Percentiles rank a stretch among this genome's conserved stretches.
phyloP scores from a whole-genome alignment of 2,113 vertebrate species.

The Oreochromis spilurus region DNA sequence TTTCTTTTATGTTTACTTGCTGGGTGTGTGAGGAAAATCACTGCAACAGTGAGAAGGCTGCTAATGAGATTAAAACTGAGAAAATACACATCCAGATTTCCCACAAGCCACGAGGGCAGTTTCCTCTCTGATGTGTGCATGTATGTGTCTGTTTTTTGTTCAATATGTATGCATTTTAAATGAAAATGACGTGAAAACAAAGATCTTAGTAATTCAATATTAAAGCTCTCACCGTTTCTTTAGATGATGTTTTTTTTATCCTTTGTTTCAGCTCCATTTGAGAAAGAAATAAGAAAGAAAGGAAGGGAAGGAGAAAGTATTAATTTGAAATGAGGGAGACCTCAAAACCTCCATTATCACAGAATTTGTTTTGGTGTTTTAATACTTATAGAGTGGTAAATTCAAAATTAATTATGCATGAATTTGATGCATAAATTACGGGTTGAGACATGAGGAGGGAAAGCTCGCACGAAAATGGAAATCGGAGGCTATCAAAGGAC shows the following conservation, averaged over 20 bases:
- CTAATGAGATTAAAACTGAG: background rate
- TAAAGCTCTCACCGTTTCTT: background rate
- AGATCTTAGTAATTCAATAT: background rate
- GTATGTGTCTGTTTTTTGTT: background rate
- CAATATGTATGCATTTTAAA: background rate
- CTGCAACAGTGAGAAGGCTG: background rate
- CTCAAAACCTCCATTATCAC: constrained; percentile 68
- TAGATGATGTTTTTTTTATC: background rate
- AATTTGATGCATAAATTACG: constrained; percentile 77
- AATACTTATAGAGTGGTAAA: constrained; percentile 74
- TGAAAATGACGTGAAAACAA: background rate
- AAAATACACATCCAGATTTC: background rate
- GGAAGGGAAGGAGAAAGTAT: constrained; percentile 1
- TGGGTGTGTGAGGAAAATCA: background rate
- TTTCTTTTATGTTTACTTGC: background rate
- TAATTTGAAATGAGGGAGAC: constrained; percentile 59
- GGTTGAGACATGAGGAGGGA: constrained; percentile 15
- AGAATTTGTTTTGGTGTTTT: constrained; percentile 71
- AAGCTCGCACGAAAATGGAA: constrained; percentile 63
- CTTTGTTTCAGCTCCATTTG: background rate
- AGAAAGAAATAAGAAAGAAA: background rate
- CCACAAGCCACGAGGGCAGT: background rate
- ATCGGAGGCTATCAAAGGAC: constrained; percentile 73
- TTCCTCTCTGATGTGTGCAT: background rate
- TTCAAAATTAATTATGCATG: constrained; percentile 82